These are phyloP conservation scores for Apamea sordens DNA, from an alignment of 2,888 invertebrate genomes.

Conservation along the genomic window DNA sequence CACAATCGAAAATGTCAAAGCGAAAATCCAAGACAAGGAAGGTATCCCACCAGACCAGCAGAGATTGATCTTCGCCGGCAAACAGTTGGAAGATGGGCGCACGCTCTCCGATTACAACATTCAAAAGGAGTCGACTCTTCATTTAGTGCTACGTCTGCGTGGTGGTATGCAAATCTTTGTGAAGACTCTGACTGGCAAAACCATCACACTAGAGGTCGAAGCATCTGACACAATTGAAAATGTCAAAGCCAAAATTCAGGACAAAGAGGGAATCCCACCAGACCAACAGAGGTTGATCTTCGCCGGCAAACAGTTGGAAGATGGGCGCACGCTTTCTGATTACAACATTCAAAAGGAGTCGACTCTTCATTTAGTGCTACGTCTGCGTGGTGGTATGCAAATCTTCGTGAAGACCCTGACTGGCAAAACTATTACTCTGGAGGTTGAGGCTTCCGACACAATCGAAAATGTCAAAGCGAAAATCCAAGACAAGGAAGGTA, in stretches of 20 bases:
- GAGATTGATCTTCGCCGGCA: slow-evolving; percentile 74
- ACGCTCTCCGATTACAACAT: slow-evolving; percentile 69
- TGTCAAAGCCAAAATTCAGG: slow-evolving; percentile 62
- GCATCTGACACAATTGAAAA: slow-evolving; percentile 63
- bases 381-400: slow-evolving; percentile 66
- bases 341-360: slow-evolving; percentile 65
- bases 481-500: slow-evolving; percentile 63
- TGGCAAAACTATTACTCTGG: slow-evolving; percentile 58
- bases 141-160: slow-evolving; percentile 67
- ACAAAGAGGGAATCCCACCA: slow-evolving; percentile 64
- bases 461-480: slow-evolving; percentile 64
- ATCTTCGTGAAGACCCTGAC: slow-evolving; percentile 62
- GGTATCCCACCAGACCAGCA: slow-evolving; percentile 77
- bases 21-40: slow-evolving; percentile 74
- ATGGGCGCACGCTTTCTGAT: slow-evolving; percentile 48
- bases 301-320: slow-evolving; percentile 63
- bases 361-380: slow-evolving; percentile 45
- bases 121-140: slow-evolving; percentile 77
- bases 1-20: slow-evolving; percentile 76
- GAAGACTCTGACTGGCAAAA: slow-evolving; percentile 61
- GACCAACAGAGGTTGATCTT: slow-evolving; percentile 64
- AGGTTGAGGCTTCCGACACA: slow-evolving; percentile 61
- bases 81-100: slow-evolving; percentile 76
- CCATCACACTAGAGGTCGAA: slow-evolving; percentile 58
- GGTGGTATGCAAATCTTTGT: slow-evolving; percentile 78